Conservation (phyloP, 2,113 vertebrate genomes). For the Kobus ellipsiprymnus region DNA sequence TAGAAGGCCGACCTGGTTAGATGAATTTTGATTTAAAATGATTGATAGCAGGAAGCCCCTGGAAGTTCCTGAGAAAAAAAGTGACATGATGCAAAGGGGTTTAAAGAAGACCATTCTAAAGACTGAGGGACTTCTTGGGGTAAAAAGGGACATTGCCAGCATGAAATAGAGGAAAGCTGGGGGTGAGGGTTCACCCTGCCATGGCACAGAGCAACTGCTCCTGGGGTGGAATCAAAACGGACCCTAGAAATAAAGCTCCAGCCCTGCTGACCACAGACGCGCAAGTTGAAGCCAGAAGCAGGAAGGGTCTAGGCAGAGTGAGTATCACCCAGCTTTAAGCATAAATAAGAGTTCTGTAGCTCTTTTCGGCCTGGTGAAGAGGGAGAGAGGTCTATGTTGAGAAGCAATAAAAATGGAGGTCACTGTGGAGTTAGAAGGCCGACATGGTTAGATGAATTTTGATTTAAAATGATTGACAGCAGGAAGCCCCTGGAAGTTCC, state of each 20-base stretch:
- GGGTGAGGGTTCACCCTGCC: background rate
- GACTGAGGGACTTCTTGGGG: background rate
- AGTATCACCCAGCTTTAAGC: no score
- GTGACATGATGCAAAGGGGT: background rate
- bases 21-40: background rate
- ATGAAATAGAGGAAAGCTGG: background rate
- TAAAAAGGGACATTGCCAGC: background rate
- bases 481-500: background rate
- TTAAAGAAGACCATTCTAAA: background rate
- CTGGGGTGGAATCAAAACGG: background rate
- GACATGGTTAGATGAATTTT: background rate
- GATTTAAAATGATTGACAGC: background rate
- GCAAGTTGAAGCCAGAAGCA: background rate
- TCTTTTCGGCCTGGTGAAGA: background rate
- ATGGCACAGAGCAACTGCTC: background rate
- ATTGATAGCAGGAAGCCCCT: background rate
- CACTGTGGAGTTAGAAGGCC: background rate
- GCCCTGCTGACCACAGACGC: background rate
- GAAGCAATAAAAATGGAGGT: background rate
- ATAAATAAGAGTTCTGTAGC: background rate
- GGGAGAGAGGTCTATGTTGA: background rate
- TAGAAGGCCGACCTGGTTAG: background rate
- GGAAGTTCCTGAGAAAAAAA: constrained; percentile 18
- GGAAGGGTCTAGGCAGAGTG: background rate
- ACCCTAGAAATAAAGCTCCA: background rate